These are phyloP conservation scores for Dasypus novemcinctus DNA, from an alignment of 2,113 vertebrate genomes.

Conservation along the genomic window DNA sequence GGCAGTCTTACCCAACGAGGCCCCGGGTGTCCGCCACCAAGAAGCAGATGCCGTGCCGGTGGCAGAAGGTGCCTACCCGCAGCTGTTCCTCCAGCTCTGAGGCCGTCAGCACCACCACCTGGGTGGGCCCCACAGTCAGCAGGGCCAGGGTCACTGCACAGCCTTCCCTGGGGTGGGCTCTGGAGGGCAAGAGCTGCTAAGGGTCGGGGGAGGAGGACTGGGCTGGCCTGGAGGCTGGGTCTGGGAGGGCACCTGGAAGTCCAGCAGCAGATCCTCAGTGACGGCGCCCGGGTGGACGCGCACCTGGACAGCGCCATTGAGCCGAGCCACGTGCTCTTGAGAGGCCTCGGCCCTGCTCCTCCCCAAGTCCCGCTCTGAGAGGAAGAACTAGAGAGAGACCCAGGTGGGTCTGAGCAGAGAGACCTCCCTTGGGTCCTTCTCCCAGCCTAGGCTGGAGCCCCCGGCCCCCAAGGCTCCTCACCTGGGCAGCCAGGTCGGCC, in stretches of 20 bases:
- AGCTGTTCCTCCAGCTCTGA: conserved; percentile 90
- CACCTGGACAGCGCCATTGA: conserved; percentile 86
- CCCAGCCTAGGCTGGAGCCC: neutral
- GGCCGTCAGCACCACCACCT: conserved; percentile 93
- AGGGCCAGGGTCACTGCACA: neutral
- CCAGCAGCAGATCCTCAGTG: conserved; percentile 80
- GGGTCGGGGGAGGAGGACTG: neutral
- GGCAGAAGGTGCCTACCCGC: conserved; percentile 86
- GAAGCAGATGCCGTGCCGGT: conserved; percentile 82
- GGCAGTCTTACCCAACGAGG: conserved; percentile 87
- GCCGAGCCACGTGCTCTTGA: conserved; percentile 77
- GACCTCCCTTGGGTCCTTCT: neutral
- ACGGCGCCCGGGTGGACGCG: conserved; percentile 76
- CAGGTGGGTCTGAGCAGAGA: neutral
- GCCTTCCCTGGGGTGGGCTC: neutral
- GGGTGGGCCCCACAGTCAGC: neutral
- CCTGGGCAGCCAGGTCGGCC: conserved; percentile 89
- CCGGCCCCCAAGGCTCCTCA: conserved; percentile 61
- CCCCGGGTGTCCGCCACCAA: conserved; percentile 90
- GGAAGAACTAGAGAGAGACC: conserved; percentile 87
- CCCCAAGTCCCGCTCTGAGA: conserved; percentile 84
- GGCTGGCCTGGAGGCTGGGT: neutral
- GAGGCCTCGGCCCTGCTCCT: conserved; percentile 87
- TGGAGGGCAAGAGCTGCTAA: neutral
- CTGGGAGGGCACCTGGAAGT: conserved; percentile 85